Base-by-base conservation (phyloP, 2,888 invertebrate genomes). In the Diarsia rubi region DNA sequence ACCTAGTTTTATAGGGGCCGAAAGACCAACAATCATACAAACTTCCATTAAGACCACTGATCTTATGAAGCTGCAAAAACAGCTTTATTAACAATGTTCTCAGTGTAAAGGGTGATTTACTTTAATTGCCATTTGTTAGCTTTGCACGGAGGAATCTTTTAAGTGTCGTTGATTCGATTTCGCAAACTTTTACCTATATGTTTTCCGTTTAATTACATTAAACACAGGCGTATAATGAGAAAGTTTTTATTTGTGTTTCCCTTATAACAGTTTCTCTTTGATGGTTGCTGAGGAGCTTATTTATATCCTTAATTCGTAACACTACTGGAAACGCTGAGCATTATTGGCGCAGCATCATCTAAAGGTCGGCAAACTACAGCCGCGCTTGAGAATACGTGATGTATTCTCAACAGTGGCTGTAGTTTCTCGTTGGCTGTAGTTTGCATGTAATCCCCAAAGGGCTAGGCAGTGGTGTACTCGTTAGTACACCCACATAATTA, bases 151-250 rank as follows among this genome's bases (percentile, higher is more conserved):
- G 57, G 66, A 81, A 82, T 81, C 59, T 84, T 70, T 66, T 73
- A 84, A 84, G 57, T 47, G 59, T 57, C 44, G 52, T 24, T 21
- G 16, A 69, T 74, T 82, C 66, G 63, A 78, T 73, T 83, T 84
- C 60, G 71, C 85, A 70, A 85, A 78, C 74, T 78, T 73, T 85
- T 85, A 74, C 82, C 47, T 37, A 64, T 81, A 68, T 54, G 44
- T 80, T 69, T 62, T 68, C 66, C 24, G 52, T 65, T 84, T 81
- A 75, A 85, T 73, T 69, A 63, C 42, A 12, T 42, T 63, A 44
- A 54, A 52, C 59, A 59, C 47, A 73, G 49, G 45, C 62, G 47
- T 44, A 6, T 37, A 59, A 69, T n/a, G 67, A 62, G 85, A 83
- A 82, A 78, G 78, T 72, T 60, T 75, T 75, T 57, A 52, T 71